These are phyloP conservation scores for Torymus texanus DNA, from an alignment of 2,888 invertebrate genomes.

Conservation along the genomic window DNA sequence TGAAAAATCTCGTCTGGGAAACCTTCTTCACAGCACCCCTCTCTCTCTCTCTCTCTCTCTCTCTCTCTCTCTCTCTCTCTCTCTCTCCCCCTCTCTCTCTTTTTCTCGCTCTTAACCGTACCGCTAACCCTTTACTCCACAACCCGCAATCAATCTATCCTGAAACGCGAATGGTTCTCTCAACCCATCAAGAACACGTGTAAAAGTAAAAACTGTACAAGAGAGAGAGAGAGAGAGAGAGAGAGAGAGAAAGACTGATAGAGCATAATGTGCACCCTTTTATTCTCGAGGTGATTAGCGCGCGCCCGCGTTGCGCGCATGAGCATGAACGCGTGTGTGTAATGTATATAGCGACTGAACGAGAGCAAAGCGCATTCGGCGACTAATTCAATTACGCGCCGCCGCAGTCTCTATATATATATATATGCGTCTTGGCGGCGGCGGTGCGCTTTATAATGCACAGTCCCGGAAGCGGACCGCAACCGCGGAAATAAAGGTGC, in stretches of 20 bases:
- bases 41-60: background rate
- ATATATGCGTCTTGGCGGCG: background rate
- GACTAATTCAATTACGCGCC: conserved; percentile 60
- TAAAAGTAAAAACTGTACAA: background rate
- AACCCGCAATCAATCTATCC: no score
- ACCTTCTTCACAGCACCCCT: background rate
- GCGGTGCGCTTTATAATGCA: background rate
- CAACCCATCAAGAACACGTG: no score
- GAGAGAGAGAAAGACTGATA: no score
- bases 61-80: background rate
- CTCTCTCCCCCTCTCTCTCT: background rate
- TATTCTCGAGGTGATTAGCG: conserved; percentile 24
- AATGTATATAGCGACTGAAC: conserved; percentile 6
- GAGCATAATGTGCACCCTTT: background rate
- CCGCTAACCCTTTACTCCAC: no score
- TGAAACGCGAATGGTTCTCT: no score
- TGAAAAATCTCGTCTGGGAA: conserved; percentile 3
- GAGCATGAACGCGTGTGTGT: background rate
- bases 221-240: no score
- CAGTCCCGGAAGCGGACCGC: background rate
- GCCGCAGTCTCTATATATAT: conserved; percentile 46
- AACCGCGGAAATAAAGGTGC: no score
- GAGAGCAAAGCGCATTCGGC: conserved; percentile 56
- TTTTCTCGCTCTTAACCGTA: background rate
- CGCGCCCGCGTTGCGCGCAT: background rate